Evolutionary conservation across 2,888 invertebrate species (phyloP).

Genomic region (Tenthredo livida): DNA sequence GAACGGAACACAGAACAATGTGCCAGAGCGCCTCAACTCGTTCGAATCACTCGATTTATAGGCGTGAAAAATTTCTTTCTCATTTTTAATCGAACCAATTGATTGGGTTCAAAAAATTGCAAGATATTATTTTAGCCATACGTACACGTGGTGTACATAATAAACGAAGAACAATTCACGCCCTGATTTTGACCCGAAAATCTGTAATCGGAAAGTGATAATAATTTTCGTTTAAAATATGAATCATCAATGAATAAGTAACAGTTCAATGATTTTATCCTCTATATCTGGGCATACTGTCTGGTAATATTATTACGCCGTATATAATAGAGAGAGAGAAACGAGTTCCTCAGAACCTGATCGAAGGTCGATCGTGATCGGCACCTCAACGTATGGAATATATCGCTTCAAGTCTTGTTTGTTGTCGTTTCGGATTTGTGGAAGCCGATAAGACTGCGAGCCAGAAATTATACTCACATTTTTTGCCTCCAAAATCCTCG

Average conservation of each 20-base stretch:
- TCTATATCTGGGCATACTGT: not conserved
- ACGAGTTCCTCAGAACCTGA: not conserved
- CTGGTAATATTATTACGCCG: not conserved
- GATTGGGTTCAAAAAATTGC: too few relatives aligned
- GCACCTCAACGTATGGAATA: not conserved
- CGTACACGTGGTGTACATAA: too few relatives aligned
- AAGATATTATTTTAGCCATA: too few relatives aligned
- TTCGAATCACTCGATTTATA: not conserved
- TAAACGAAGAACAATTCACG: not conserved
- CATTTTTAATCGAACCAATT: too few relatives aligned
- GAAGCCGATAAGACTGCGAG: not conserved
- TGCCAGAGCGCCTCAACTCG: not conserved
- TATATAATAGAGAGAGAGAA: not conserved
- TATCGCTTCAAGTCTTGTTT: not conserved
- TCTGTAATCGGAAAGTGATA: not conserved
- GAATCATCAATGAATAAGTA: not conserved
- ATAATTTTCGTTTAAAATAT: too few relatives aligned
- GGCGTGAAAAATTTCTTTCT: too few relatives aligned
- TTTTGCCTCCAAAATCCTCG: not conserved
- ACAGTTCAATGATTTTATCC: not conserved
- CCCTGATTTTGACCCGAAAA: not conserved
- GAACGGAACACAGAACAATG: not conserved
- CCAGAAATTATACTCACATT: not conserved
- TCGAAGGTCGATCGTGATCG: conserved; percentile 16
- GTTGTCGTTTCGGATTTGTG: not conserved